phyloP scores from a whole-genome alignment of 2,113 vertebrate species.

The Pseudorectes ferrugineus region DNA sequence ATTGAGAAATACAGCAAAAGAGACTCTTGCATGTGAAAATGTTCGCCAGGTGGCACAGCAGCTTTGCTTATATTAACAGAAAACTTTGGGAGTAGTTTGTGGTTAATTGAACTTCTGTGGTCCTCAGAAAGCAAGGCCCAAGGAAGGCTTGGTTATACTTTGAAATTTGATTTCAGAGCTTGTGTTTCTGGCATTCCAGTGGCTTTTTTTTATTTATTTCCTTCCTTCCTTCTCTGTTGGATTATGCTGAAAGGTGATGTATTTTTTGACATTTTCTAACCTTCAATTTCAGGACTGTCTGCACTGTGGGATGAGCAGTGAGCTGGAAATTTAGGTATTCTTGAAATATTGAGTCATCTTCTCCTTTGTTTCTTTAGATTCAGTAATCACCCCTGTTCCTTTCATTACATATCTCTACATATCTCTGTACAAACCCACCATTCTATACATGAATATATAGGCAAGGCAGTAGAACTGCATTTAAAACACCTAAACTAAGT shows the following conservation, averaged over 20 bases:
- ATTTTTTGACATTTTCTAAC: background rate
- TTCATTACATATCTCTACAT: background rate
- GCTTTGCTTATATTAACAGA: background rate
- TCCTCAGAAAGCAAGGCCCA: background rate
- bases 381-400: background rate
- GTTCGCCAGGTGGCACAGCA: conserved; percentile 34
- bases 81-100: background rate
- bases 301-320: background rate
- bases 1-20: background rate
- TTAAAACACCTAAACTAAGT: background rate
- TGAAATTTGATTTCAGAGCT: background rate
- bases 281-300: background rate
- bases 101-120: background rate
- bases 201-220: too few relatives aligned
- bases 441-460: rapidly evolving
- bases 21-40: background rate
- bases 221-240: background rate
- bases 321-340: background rate
- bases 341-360: background rate
- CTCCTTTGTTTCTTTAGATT: background rate
- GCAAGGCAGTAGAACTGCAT: background rate
- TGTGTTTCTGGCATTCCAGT: background rate
- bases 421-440: background rate
- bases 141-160: background rate
- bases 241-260: background rate